Conservation (phyloP, 2,888 invertebrate species). For the Apeira syringaria region DNA sequence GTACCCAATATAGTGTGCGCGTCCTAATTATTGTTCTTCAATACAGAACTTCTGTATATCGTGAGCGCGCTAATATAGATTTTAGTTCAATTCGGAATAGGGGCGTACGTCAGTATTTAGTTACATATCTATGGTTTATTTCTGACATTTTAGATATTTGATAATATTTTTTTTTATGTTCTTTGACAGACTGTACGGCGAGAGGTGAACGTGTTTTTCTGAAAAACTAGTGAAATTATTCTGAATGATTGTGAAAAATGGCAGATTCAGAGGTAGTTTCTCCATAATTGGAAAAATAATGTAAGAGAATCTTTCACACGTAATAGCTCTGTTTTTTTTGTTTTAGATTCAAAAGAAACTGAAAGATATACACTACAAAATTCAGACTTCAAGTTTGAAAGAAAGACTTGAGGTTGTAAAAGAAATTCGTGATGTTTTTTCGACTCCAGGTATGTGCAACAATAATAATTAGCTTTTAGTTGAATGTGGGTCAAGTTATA, state of each 20-base stretch:
- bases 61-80: no score
- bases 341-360: conserved; percentile 86
- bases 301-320: not conserved
- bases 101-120: no score
- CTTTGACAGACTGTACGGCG: conserved; percentile 5
- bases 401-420: conserved; percentile 87
- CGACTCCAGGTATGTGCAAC: conserved; percentile 87
- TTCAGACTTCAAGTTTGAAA: conserved; percentile 89
- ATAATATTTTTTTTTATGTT: conserved; percentile 5
- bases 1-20: no score
- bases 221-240: conserved; percentile 35
- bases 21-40: no score
- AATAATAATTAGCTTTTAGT: conserved; percentile 1
- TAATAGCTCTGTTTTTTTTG: not conserved
- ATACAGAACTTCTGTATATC: no score
- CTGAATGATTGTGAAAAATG: conserved; percentile 81
- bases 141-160: no score
- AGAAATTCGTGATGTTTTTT: conserved; percentile 87
- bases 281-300: conserved; percentile 1
- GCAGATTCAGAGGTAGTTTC: conserved; percentile 87
- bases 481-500: conserved; percentile 7
- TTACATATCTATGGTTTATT: no score
- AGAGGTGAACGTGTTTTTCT: conserved; percentile 20
- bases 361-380: conserved; percentile 88
- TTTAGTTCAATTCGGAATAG: no score